phyloP scores from a whole-genome alignment of 1,140 invertebrate species.

The Tenebrio molitor region DNA sequence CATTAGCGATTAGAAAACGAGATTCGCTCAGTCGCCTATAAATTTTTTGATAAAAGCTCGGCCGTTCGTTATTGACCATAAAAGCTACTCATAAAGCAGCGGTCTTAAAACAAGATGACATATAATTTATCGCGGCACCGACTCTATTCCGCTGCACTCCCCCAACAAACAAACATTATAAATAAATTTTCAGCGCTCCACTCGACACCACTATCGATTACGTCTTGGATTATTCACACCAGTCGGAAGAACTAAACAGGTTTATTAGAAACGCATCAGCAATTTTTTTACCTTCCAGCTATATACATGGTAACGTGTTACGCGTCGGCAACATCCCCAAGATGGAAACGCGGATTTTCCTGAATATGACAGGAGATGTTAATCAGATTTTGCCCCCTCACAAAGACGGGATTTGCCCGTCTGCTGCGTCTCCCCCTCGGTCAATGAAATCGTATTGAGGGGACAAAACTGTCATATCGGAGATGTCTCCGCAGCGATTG shows the following conservation, averaged over 20 bases:
- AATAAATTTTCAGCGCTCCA: too few species aligned
- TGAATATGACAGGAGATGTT: slow-evolving; percentile 22
- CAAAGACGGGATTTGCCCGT: not conserved
- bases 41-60: slow-evolving; percentile 29
- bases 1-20: too few species aligned
- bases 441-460: too few species aligned
- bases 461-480: too few species aligned
- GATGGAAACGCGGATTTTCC: slow-evolving; percentile 16
- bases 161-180: slow-evolving; percentile 1
- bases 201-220: not conserved
- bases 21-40: not conserved
- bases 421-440: too few species aligned
- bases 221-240: slow-evolving; percentile 12
- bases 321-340: slow-evolving; percentile 2
- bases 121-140: not conserved
- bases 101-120: slow-evolving; percentile 23
- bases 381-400: not conserved
- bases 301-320: not conserved
- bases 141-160: not conserved
- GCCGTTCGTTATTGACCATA: slow-evolving; percentile 16
- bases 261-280: slow-evolving; percentile 17
- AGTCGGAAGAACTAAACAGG: slow-evolving; percentile 9
- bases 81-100: slow-evolving; percentile 26
- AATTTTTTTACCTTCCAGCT: not conserved
- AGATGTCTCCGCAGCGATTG: too few species aligned